A percentile compares a stretch with the other conserved stretches of the same genome.
phyloP scores from a whole-genome alignment of 2,797 vertebrate genomes.

The Taeniopygia guttata region DNA sequence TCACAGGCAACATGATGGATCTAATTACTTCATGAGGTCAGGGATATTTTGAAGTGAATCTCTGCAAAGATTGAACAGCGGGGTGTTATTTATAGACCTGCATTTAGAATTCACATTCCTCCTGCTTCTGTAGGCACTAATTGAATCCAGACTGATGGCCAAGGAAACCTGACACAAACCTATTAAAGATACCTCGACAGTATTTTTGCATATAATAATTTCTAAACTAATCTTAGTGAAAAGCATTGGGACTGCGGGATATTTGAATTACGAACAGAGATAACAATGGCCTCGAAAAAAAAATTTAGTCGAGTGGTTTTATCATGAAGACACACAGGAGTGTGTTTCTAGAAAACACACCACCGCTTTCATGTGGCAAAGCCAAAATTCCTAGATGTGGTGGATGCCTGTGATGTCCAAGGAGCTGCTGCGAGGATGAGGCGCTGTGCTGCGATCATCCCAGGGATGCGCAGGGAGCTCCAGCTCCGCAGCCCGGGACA shows the following conservation, averaged over 20 bases:
- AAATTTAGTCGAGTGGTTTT: neutral
- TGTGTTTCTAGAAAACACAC: accelerated
- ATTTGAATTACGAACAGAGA: accelerated
- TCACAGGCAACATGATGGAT: neutral
- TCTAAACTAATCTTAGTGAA: neutral
- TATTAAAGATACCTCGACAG: neutral
- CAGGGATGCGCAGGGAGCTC: accelerated
- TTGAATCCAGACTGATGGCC: neutral
- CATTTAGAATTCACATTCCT: neutral
- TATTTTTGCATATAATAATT: neutral
- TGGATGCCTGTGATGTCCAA: accelerated
- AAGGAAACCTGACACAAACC: neutral
- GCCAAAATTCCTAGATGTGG: accelerated
- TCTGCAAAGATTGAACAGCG: neutral
- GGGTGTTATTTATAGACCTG: neutral
- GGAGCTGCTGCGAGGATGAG: accelerated
- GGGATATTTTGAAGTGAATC: neutral
- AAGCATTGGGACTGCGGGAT: neutral
- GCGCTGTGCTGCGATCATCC: accelerated
- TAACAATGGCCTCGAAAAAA: neutral
- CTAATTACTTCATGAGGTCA: neutral
- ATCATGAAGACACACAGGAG: neutral
- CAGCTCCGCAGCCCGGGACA: accelerated
- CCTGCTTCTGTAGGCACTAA: neutral
- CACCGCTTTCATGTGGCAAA: neutral